Conservation (phyloP, 2,797 vertebrate genomes). For the Argyrosomus regius region DNA sequence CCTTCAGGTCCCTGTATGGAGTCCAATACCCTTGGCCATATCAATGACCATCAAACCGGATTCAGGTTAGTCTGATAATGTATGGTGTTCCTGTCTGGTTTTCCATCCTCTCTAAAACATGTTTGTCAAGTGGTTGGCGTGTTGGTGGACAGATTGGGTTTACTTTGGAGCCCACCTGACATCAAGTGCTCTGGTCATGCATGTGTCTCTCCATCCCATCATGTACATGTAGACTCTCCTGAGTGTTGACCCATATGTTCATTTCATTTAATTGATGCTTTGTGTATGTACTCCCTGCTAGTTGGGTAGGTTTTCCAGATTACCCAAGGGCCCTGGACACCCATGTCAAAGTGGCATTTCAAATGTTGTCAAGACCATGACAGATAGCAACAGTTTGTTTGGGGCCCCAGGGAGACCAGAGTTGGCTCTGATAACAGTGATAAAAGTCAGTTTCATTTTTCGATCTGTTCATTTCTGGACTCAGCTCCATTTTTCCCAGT, state of each 20-base stretch:
- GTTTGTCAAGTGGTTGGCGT: background rate
- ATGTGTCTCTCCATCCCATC: conserved; percentile 4
- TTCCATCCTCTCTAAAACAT: background rate
- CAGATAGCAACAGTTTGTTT: conserved; percentile 28
- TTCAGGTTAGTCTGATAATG: background rate
- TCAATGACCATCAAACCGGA: background rate
- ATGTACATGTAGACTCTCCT: background rate
- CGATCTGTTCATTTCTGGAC: background rate
- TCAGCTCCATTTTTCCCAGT: background rate
- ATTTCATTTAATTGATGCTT: conserved; percentile 25
- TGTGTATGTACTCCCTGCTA: conserved; percentile 1
- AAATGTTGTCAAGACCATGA: conserved; percentile 54
- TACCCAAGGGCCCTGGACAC: conserved; percentile 15
- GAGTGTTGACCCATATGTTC: background rate
- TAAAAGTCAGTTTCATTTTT: conserved; percentile 19
- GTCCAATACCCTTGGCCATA: too few species aligned
- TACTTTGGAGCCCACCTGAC: background rate
- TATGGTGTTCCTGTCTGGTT: background rate
- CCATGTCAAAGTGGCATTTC: conserved; percentile 48
- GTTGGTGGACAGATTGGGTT: background rate
- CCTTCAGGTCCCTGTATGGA: too few species aligned
- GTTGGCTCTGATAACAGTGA: conserved; percentile 29
- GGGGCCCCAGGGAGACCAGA: conserved; percentile 27
- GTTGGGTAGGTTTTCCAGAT: conserved; percentile 14
- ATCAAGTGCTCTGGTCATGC: conserved; percentile 10